Base-by-base conservation (phyloP, 2,797 vertebrate species). In the Columba guinea region DNA sequence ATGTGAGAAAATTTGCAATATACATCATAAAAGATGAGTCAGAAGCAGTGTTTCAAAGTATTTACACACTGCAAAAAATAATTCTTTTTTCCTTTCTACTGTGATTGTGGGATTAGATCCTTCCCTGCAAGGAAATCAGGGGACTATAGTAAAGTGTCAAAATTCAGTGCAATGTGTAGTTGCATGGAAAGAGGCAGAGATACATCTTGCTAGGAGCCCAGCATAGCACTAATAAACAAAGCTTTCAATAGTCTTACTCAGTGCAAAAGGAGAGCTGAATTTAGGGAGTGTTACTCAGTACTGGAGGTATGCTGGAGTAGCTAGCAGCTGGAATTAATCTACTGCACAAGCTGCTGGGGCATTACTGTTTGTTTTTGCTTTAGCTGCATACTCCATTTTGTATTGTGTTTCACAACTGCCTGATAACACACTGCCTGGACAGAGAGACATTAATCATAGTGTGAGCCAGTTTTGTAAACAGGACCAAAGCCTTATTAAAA, bases 351-450 rank as follows among this genome's bases (percentile, higher is more conserved):
- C 87, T 86, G 86, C 64, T 46, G 26, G 32, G 49, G n/a, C 85
- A 82, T 74, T 90, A 17, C 77, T 94, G 63, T 67, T 90, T 94
- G 91, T 2, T 91, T 94, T 86, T 82, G 70, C 91, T 76, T 86
- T 22, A 87, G 89, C 91, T 82, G 77, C 93, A 76, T 86, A 53
- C 91, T 93, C 89, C 89, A 94, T 93, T 94, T 91, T 90, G 89
- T 70, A 84, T 53, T 84, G 87, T 90, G 59, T 94, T 96, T 93
- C 91, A 88, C 85, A 96, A 94, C 69, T 60, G 94, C 89, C 79
- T 89, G 93, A 68, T 91, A 94, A 85, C 73, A 77, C 21, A 8
- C 62, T 56, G 92, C 70, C 87, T 84, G 83, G 73, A 35, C 94
- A 94, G 46, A 87, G 60, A 56, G 44, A 67, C 85, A 90, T 93